Evolutionary conservation across 1,140 invertebrate genomes (phyloP), one percentile per base, ranked within the genome.

Genomic region (Drosophila mayri): DNA sequence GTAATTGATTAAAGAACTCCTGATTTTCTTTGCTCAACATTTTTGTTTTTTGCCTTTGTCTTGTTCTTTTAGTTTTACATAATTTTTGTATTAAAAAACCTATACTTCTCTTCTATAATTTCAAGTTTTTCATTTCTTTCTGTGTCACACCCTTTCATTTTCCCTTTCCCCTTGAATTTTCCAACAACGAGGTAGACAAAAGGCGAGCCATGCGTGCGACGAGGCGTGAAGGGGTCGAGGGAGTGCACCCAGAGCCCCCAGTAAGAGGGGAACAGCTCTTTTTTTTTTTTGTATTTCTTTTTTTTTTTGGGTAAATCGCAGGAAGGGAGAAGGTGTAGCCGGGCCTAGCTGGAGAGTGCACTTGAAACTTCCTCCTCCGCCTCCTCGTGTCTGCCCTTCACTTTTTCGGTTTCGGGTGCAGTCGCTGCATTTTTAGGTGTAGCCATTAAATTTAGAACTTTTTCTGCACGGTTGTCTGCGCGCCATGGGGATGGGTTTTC

Each of bases 371-470:
- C 61, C 60, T 9, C 50, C 47, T 18, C 28, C 37, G n/a, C 20
- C 20, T 10, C 16, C 30, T n/a, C 14, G 50, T 47, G 50, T 28
- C 68, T 71, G 68, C 68, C 68, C 68, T 71, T 71, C 68, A 71
- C 65, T 71, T 71, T 68, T 71, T 71, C 35, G 66, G 54, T 49
- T 35, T 50, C 73, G 52, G 79, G 77, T 87, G 84, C 84, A 83
- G 76, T 83, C 72, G 76, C 83, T 87, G 83, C 83, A 88, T 87
- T 88, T 87, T 87, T 87, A 87, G 83, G 84, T 88, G 84, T 88
- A 87, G 84, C 84, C 84, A 87, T 87, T 87, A 87, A 87, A 83
- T 87, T 87, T 87, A 87, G 83, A 87, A 87, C 83, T 87, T 87
- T 87, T 87, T 87, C 83, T 87, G 79, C 79, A 87, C 83, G 83